Evolutionary conservation across 1,140 invertebrate genomes (phyloP), one percentile per base, ranked within the genome.

Genomic region (Drosophila sp.): DNA sequence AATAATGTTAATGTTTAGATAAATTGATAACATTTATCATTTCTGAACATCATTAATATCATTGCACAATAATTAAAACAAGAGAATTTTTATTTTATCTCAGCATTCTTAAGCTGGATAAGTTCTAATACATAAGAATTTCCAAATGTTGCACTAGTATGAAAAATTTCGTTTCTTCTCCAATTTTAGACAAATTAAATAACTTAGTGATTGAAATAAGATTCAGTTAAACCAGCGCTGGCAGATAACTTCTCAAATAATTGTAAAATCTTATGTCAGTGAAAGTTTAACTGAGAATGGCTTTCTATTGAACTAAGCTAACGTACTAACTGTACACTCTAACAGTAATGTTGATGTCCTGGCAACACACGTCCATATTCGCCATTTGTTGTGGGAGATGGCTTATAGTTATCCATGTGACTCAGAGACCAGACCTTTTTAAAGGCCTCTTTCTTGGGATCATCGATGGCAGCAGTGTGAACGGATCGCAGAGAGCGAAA

Each of bases 361-460:
- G 79, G 79, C 1, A 29, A 13, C 0, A 82, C n/a, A 8, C 59
- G 48, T 4, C 79, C 79, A 13, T 82, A 82, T 9, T 29, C 36
- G 2, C 72, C 80, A 48, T 82, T 82, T 4, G 58, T 69, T 0
- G 76, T 82, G 2, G 0, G 4, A 0, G 80, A 62, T 0, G 9
- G 5, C 29, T 45, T 79, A 2, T 67, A 64, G 7, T 32, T n/a
- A 2, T 14, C 13, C 21, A 82, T 25, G 3, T 76, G 57, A 2
- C 27, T 13, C 75, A 79, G 78, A 2, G 62, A 27, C 2, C 8
- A 51, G 1, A 5, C 2, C 0, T 0, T 2, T 4, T 29, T 41
- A 0, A 29, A 2, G 0, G 7, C 0, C 2, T 27, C 0, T 8
- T 0, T 11, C 0, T 48, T 16, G 0, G 40, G 32, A 2, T 16